Percentiles rank a stretch among this genome's conserved stretches.
phyloP scores from a whole-genome alignment of 2,888 invertebrate genomes.

The Aromia moschata region DNA sequence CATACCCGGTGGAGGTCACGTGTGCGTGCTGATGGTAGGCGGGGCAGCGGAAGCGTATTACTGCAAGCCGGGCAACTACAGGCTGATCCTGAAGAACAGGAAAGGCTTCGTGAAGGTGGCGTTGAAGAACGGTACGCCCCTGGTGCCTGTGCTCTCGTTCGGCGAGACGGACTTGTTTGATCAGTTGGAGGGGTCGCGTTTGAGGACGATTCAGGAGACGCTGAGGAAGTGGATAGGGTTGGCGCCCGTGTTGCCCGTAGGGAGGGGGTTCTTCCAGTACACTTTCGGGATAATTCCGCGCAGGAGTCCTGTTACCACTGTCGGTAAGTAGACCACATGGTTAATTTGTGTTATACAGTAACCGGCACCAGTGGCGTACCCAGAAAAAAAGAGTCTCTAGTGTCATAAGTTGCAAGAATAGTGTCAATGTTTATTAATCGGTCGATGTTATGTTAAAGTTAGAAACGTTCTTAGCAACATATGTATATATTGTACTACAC shows the following conservation, averaged over 20 bases:
- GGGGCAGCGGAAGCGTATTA: constrained; percentile 89
- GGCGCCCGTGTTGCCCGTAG: constrained; percentile 77
- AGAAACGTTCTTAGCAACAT: too few relatives aligned
- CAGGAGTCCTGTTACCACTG: constrained; percentile 80
- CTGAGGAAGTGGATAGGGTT: constrained; percentile 74
- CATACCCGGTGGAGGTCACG: constrained; percentile 66
- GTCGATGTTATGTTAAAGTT: too few relatives aligned
- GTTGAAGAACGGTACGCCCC: constrained; percentile 69
- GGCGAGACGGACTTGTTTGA: constrained; percentile 88
- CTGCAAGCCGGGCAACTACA: constrained; percentile 78
- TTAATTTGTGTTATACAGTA: too few relatives aligned
- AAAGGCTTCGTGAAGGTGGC: constrained; percentile 66
- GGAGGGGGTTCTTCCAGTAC: constrained; percentile 91
- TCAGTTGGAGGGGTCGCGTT: constrained; percentile 75
- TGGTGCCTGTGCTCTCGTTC: constrained; percentile 90
- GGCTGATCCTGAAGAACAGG: constrained; percentile 76
- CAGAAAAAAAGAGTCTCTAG: too few relatives aligned
- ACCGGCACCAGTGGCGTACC: too few relatives aligned
- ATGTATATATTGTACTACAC: too few relatives aligned
- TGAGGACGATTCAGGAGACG: constrained; percentile 74
- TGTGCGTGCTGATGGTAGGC: constrained; percentile 81
- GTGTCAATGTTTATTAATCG: too few relatives aligned
- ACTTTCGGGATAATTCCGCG: constrained; percentile 85
- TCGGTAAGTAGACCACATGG: constrained; percentile 82
- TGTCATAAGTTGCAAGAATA: too few relatives aligned